Evolutionary conservation across 1,140 invertebrate species (phyloP).

Genomic region (Papilio aristodemus): DNA sequence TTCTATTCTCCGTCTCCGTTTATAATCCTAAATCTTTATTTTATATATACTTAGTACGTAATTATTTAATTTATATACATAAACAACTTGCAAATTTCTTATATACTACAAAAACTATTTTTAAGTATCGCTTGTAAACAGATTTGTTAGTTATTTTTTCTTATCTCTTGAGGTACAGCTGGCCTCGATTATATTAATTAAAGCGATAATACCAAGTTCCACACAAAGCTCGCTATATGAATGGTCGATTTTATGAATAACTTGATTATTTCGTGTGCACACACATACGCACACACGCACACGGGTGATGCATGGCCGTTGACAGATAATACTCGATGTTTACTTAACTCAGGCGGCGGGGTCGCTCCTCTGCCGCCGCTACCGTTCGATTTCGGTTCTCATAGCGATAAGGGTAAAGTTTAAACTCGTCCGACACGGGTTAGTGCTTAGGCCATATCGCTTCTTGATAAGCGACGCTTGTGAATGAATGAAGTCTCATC

Average conservation of each 20-base stretch:
- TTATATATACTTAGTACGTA: no score
- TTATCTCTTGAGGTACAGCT: conserved; percentile 36
- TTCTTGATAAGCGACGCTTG: conserved; percentile 57
- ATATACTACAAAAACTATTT: not conserved
- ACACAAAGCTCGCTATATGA: conserved; percentile 47
- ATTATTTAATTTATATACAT: no score
- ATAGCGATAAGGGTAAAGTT: conserved; percentile 57
- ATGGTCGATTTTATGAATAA: conserved; percentile 73
- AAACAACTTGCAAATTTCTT: no score
- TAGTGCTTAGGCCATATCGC: conserved; percentile 59
- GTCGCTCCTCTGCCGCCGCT: conserved; percentile 52
- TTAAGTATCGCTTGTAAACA: not conserved
- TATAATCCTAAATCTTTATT: no score
- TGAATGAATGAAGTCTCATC: conserved; percentile 79
- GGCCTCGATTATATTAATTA: conserved; percentile 64
- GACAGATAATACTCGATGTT: conserved; percentile 80
- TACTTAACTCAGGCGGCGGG: conserved; percentile 77
- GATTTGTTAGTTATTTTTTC: conserved; percentile 1
- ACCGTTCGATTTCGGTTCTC: conserved; percentile 51
- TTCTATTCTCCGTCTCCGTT: not conserved
- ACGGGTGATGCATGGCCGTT: conserved; percentile 70
- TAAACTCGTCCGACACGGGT: conserved; percentile 47
- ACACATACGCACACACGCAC: conserved; percentile 53
- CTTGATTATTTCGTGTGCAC: conserved; percentile 65
- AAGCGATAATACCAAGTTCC: conserved; percentile 45